Percentiles rank a stretch among this genome's conserved stretches.
These are phyloP conservation scores for Chionis minor DNA, from an alignment of 2,113 vertebrate species.

Conservation along the genomic window DNA sequence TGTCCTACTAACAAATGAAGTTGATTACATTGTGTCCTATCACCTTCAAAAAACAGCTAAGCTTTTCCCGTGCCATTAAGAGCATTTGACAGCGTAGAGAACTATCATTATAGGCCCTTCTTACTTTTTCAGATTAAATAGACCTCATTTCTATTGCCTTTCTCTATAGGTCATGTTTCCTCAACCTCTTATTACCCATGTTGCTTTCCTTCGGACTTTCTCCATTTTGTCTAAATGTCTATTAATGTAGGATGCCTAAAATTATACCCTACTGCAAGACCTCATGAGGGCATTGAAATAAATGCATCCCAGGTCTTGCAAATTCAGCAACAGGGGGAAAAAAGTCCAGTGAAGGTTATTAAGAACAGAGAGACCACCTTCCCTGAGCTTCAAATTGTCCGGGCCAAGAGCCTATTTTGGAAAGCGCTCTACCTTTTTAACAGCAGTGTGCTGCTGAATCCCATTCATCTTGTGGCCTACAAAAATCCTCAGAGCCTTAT, in stretches of 20 bases:
- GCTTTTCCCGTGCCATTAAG: background rate
- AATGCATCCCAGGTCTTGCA: background rate
- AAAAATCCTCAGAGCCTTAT: background rate
- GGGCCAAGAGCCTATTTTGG: background rate
- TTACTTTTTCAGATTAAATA: background rate
- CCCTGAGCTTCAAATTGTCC: background rate
- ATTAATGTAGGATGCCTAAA: slow-evolving; percentile 2
- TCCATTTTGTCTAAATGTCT: slow-evolving; percentile 9
- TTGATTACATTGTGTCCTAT: background rate
- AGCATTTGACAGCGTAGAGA: background rate
- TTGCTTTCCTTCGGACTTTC: background rate
- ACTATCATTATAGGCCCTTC: background rate
- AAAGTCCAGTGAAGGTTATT: background rate
- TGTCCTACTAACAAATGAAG: background rate
- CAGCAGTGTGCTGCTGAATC: background rate
- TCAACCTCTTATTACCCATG: background rate
- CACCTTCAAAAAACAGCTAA: background rate
- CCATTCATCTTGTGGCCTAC: background rate
- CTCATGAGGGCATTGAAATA: background rate
- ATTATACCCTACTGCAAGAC: background rate
- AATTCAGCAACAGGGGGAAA: background rate
- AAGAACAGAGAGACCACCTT: background rate
- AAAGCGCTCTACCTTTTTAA: background rate
- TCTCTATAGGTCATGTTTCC: background rate
- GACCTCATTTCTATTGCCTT: background rate